These are phyloP conservation scores for Synanthedon vespiformis DNA, from an alignment of 2,888 invertebrate species.

Conservation along the genomic window DNA sequence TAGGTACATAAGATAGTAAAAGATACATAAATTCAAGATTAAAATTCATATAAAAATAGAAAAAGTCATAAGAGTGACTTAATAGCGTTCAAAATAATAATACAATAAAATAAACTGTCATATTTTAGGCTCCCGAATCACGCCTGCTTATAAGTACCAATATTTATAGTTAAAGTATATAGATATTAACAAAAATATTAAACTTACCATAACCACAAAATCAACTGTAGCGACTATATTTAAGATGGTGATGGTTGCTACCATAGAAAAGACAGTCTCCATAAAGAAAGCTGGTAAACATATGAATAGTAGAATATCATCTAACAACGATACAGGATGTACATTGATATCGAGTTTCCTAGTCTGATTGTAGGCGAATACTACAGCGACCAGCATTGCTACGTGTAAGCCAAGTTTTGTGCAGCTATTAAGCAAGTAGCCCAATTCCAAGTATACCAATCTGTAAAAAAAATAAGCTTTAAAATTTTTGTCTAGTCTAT, in stretches of 20 bases:
- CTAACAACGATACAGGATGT: conserved; percentile 74
- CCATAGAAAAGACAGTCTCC: conserved; percentile 76
- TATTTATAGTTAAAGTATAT: not conserved
- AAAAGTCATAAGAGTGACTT: too few species aligned
- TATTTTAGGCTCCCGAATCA: too few species aligned
- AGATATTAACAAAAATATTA: conserved; percentile 2
- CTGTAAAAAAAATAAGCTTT: conserved; percentile 31
- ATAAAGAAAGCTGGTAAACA: conserved; percentile 80
- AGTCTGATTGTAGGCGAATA: conserved; percentile 74
- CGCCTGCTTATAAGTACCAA: too few species aligned
- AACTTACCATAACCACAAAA: conserved; percentile 66
- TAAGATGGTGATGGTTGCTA: conserved; percentile 71
- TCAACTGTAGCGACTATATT: conserved; percentile 65
- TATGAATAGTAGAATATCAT: conserved; percentile 77
- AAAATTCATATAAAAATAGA: too few species aligned
- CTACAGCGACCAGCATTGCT: conserved; percentile 69
- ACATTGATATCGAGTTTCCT: conserved; percentile 75
- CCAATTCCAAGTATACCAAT: conserved; percentile 46
- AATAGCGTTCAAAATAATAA: too few species aligned
- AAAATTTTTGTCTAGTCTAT: not conserved
- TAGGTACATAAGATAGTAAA: too few species aligned
- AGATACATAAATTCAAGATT: too few species aligned
- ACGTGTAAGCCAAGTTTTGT: conserved; percentile 68
- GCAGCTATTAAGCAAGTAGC: conserved; percentile 57
- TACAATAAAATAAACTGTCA: too few species aligned